Percentiles rank a stretch among this genome's conserved stretches.
Evolutionary conservation across 2,113 vertebrate genomes (phyloP).

Genomic region (Tylochromis polylepis): DNA sequence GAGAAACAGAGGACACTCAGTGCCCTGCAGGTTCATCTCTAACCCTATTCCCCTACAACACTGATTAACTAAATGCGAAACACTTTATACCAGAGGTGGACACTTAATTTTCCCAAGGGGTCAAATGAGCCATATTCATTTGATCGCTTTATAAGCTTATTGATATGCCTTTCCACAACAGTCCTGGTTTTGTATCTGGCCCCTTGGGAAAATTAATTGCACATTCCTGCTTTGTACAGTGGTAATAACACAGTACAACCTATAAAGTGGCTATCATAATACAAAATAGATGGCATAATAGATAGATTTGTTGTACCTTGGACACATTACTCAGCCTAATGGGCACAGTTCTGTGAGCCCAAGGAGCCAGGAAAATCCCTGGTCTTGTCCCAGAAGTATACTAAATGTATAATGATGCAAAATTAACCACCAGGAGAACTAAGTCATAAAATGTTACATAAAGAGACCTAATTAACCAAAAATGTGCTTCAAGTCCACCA

Average conservation of each 20-base stretch:
- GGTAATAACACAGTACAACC: background rate
- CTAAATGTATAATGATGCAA: background rate
- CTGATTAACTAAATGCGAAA: background rate
- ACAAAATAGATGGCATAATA: background rate
- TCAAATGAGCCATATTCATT: background rate
- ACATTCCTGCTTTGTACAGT: background rate
- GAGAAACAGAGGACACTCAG: slow-evolving; percentile 37
- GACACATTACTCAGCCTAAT: background rate
- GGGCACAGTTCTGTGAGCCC: background rate
- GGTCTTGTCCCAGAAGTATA: background rate
- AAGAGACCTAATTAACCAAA: background rate
- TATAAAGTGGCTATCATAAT: background rate
- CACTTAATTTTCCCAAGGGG: background rate
- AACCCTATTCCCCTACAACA: background rate
- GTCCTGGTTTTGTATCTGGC: background rate
- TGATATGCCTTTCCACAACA: background rate
- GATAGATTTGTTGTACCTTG: background rate
- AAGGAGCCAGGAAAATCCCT: background rate
- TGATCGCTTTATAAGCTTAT: background rate
- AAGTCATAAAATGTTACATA: background rate
- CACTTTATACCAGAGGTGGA: background rate
- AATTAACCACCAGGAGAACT: background rate
- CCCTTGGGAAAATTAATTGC: background rate
- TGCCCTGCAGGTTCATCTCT: slow-evolving; percentile 51
- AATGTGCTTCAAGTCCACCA: background rate